These are phyloP conservation scores for Dryoscopus gambensis DNA, from an alignment of 2,113 vertebrate species.

Conservation along the genomic window DNA sequence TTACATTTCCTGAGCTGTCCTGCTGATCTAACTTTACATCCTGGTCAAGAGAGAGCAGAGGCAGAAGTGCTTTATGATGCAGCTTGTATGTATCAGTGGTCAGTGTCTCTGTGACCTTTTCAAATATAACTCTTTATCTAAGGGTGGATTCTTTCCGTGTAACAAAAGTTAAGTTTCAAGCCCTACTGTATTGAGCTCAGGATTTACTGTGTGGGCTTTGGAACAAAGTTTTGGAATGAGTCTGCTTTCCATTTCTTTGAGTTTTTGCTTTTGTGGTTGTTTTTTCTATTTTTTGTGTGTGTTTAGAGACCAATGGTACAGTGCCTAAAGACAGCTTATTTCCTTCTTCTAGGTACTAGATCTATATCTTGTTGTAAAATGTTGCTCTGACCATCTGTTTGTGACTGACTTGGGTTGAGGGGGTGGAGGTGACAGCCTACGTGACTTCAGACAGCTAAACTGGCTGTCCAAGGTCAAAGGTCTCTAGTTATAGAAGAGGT, in stretches of 20 bases:
- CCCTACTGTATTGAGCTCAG: not conserved
- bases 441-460: not conserved
- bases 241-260: not conserved
- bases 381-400: not conserved
- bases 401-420: not conserved
- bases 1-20: not conserved
- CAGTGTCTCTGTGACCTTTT: not conserved
- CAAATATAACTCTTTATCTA: not conserved
- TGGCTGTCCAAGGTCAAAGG: not conserved
- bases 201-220: not conserved
- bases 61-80: not conserved
- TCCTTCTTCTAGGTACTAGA: not conserved
- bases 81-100: not conserved
- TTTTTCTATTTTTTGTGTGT: not conserved
- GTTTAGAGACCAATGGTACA: not conserved
- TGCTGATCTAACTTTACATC: not conserved
- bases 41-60: not conserved
- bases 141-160: not conserved
- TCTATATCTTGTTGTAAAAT: not conserved
- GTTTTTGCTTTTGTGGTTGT: not conserved
- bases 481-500: not conserved
- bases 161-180: not conserved
- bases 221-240: not conserved
- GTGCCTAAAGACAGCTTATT: not conserved
- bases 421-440: not conserved